A percentile compares a stretch with the other conserved stretches of the same genome.
These are phyloP conservation scores for Tortricodes alternella DNA, from an alignment of 2,888 invertebrate genomes.

Conservation along the genomic window DNA sequence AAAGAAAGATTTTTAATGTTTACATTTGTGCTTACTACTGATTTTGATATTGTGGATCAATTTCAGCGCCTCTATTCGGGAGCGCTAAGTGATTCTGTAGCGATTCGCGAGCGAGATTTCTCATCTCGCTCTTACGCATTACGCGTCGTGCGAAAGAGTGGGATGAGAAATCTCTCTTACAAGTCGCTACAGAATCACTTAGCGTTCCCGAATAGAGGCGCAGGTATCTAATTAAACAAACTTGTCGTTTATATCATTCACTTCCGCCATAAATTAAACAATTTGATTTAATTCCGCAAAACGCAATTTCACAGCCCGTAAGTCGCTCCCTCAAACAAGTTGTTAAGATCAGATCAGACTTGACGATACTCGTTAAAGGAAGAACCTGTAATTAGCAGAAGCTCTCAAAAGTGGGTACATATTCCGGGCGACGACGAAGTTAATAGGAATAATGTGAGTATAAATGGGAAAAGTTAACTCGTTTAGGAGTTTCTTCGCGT, in stretches of 20 bases:
- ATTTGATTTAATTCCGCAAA: slow-evolving; percentile 17
- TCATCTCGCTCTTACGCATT: no score
- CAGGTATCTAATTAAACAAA: neutral
- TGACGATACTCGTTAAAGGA: slow-evolving; percentile 64
- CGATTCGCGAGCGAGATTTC: no score
- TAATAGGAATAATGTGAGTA: slow-evolving; percentile 75
- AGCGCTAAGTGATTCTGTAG: no score
- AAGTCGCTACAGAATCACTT: no score
- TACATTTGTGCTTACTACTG: no score
- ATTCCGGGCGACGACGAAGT: slow-evolving; percentile 59
- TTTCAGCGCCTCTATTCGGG: no score
- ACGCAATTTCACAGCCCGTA: slow-evolving; percentile 9
- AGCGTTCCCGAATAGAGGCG: no score
- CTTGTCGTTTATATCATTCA: neutral
- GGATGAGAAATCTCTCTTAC: no score
- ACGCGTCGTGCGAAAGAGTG: no score
- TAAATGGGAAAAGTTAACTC: slow-evolving; percentile 78
- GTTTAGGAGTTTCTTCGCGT: slow-evolving; percentile 61
- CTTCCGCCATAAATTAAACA: slow-evolving; percentile 9
- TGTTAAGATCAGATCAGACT: slow-evolving; percentile 54
- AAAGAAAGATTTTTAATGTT: no score
- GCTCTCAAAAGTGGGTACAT: slow-evolving; percentile 65
- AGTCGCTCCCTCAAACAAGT: slow-evolving; percentile 46
- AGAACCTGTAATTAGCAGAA: slow-evolving; percentile 67
- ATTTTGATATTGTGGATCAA: no score